Base-by-base conservation (phyloP, 2,797 vertebrate genomes). In the Phalloptychus januarius region DNA sequence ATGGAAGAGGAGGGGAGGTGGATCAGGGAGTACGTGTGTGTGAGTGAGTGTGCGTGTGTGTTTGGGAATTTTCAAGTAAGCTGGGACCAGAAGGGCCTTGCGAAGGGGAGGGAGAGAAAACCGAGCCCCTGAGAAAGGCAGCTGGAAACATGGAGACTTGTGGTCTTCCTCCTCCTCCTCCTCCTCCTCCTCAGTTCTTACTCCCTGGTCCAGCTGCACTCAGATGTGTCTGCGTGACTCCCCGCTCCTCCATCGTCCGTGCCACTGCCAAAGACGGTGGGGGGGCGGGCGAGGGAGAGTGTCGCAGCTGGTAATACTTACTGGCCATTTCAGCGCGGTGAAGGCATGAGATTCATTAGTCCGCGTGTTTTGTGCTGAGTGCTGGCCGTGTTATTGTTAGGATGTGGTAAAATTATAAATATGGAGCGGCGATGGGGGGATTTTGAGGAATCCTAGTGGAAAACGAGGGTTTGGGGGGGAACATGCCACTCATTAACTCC, bases 321-420 rank as follows among this genome's bases (percentile, higher is more conserved):
- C 95, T 95, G 96, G 96, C 96, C 96, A 92, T 97, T 97, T 93
- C 86, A 84, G 85, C 81, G 96, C 96, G 96, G 97, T 96, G 96
- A 97, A 97, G 89, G 96, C 97, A 97, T 97, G 98, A 97, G 97
- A 97, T 98, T 98, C 97, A 98, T 98, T 99, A 98, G 96, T 86
- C 96, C 82, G 88, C 95, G 96, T 98, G 97, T 97, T 98, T 97
- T 98, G 97, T 96, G 96, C 97, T 96, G 89, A 97, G 96, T 96
- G 96, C 96, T 96, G 97, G 96, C 96, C 96, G 94, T 98, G 97
- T 99, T 99, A 98, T 98, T 98, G 97, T 98, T 98, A 97, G 98
- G 98, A 98, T 98, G 98, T 98, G 98, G 97, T 98, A 97, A 97
- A 99, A 98, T 97, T 96, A 98, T 97, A 97, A 97, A 97, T 97